Base-by-base conservation (phyloP, 2,797 vertebrate species). In the Pygocentrus nattereri region DNA sequence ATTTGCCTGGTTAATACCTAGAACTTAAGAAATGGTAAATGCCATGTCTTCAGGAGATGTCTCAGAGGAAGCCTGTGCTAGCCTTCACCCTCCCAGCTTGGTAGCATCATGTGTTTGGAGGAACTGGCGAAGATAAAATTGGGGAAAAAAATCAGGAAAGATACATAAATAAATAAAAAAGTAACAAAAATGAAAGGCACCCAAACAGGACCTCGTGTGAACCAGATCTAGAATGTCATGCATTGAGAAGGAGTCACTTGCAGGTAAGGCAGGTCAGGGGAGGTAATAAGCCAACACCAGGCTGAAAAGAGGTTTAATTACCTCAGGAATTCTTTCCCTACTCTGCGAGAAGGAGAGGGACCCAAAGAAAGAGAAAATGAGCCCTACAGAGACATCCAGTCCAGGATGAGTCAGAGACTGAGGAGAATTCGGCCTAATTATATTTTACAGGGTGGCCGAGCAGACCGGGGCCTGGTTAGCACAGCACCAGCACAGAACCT, bases 381-480 rank as follows among this genome's bases (percentile, higher is more conserved):
- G 61, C 69, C 76, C 82, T 69, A 70, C 19, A 12, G 69, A 74
- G 71, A 62, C 62, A 41, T 72, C 69, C 50, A 49, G 68, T 79
- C 69, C 73, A 71, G 71, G 65, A 67, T 76, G 72, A 79, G 54
- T 81, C 61, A 10, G 76, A 77, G 80, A 62, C 50, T 1, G 44
- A 77, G 71, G 71, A 84, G 76, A 84, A 84, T 84, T 38, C 58
- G 30, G 68, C 59, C 78, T 87, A 86, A 89, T 88, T 88, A 88
- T 87, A 82, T 79, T 88, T 85, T 81, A 83, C 61, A 70, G 82
- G 78, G 84, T 88, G 88, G 78, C 71, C 85, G 79, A 83, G 59
- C 83, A 84, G 82, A 79, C 74, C 61, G 67, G 78, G 50, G 72
- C 70, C 84, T 82, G 64, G 81, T 86, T 84, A 88, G 76, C 47